Base-by-base conservation (phyloP, 2,888 invertebrate species). In the Tetragnatha montana region DNA sequence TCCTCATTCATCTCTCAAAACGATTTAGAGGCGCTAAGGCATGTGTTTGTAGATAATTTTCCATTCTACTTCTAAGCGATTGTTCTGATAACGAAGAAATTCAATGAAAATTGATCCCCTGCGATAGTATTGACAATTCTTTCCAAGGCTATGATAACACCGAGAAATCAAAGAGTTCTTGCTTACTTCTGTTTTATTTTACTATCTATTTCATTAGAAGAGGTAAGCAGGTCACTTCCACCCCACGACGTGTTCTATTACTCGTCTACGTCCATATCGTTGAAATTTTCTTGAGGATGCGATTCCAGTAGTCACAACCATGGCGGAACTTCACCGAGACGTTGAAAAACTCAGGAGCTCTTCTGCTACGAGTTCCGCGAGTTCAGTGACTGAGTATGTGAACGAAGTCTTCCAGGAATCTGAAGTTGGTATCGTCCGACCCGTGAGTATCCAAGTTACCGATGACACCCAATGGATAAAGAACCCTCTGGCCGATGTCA, bases 331-430 rank as follows among this genome's bases (percentile, higher is more conserved):
- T n/a, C 60, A 78, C 22, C 78, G 78, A 7, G 78, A 84, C 50
- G 47, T 49, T 12, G 8, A 50, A 22, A 83, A 80, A n/a, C 14
- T 22, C 10, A 76, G 89, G 22, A 81, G 60, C 21, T 19, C 35
- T 73, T 89, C 89, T 14, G 21, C 85, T 0, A 22, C 81, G 7
- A 89, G 85, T 60, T 82, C 86, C 49, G 74, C 73, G 10, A 82
- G 79, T n/a, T 89, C 89, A 8, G 79, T 87, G 10, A 90, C 79
- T 35, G 89, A 90, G 22, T 90, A 87, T 17, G 89, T 83, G 19
- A 90, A 87, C 21, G 74, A 81, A 51, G 78, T 73, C 3, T 90
- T 79, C 35, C 35, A 21, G 14, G 74, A 78, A 17, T 90, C 89
- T 6, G 89, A 90, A 79, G 22, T 86, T n/a, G 68, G 68, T 12